Evolutionary conservation across 2,888 invertebrate species (phyloP).

Genomic region (Achlya flavicornis): DNA sequence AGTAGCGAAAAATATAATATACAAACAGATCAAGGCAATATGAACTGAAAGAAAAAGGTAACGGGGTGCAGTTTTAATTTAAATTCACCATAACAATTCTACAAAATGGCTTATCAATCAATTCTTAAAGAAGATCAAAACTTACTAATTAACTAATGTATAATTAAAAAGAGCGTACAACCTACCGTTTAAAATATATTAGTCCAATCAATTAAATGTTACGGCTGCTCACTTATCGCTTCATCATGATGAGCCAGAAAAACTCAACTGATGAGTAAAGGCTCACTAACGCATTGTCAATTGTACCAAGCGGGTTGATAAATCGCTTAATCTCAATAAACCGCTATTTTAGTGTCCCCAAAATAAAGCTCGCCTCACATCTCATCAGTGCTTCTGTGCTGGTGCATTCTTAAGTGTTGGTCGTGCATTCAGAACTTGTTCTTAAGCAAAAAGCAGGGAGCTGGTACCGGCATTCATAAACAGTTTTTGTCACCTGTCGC

Average conservation of each 20-base stretch:
- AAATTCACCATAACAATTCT: neutral
- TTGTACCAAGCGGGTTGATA: neutral
- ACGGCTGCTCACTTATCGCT: neutral
- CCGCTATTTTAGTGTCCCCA: constrained; percentile 11
- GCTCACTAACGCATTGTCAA: neutral
- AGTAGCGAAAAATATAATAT: neutral
- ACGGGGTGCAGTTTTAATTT: neutral
- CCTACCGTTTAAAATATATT: neutral
- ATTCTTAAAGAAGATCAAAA: neutral
- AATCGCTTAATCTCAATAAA: constrained; percentile 3
- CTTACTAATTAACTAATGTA: neutral
- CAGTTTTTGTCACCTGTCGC: constrained; percentile 74
- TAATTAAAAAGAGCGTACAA: neutral
- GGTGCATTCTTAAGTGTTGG: constrained; percentile 62
- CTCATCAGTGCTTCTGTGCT: constrained; percentile 38
- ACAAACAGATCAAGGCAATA: neutral
- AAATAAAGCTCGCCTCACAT: constrained; percentile 19
- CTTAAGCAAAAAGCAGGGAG: constrained; percentile 62
- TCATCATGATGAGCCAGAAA: neutral
- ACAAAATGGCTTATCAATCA: neutral
- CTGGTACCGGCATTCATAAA: constrained; percentile 66
- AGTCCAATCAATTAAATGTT: constrained; percentile 1
- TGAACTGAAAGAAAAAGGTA: neutral
- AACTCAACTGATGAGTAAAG: neutral
- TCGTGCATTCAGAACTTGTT: constrained; percentile 66